A percentile compares a stretch with the other conserved stretches of the same genome.
Evolutionary conservation across 2,888 invertebrate genomes (phyloP).

Genomic region (Leptopilina drosophilae): DNA sequence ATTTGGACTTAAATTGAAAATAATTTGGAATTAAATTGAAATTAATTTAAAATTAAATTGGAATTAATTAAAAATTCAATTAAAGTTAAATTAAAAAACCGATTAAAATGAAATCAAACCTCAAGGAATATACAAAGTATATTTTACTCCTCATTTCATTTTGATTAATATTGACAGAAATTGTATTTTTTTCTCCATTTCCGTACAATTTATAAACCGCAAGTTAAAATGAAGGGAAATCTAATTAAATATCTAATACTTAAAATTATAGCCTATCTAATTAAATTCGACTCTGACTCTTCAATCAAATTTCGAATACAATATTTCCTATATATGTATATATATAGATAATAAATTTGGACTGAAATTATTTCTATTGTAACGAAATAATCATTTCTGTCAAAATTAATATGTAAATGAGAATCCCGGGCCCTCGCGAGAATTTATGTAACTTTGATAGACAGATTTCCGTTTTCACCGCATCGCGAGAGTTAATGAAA

Average conservation of each 20-base stretch:
- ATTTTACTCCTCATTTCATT: no score
- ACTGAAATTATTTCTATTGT: neutral
- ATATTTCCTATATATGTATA: no score
- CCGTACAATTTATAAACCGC: neutral
- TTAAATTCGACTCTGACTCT: constrained; percentile 25
- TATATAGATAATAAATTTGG: no score
- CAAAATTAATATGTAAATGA: constrained; percentile 29
- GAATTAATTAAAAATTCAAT: no score
- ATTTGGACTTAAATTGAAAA: no score
- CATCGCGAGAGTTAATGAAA: neutral
- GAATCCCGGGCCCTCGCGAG: constrained; percentile 5
- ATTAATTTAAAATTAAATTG: no score
- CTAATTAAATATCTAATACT: neutral
- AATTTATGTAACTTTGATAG: constrained; percentile 4
- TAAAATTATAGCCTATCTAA: neutral
- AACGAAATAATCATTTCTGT: constrained; percentile 27
- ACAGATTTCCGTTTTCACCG: neutral
- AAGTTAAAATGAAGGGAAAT: neutral
- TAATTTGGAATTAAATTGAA: no score
- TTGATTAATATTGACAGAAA: no score
- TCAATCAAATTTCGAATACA: constrained; percentile 5
- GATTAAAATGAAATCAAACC: no score
- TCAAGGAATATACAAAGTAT: no score
- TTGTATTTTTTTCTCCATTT: neutral
- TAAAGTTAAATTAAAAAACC: no score